Evolutionary conservation across 2,113 vertebrate genomes (phyloP).

Genomic region (Mastomys natalensis): DNA sequence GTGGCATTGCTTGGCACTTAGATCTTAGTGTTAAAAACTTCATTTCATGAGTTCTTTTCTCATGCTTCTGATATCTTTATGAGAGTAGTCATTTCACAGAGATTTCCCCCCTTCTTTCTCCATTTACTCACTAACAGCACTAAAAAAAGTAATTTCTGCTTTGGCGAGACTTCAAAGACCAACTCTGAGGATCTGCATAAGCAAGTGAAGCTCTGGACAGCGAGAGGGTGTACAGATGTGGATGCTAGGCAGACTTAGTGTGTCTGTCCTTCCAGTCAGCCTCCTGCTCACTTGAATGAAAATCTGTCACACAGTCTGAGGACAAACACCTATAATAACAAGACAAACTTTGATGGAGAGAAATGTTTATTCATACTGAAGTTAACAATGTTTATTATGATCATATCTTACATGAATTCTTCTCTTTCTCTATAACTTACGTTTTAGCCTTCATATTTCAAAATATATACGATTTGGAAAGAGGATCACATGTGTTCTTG

Average conservation of each 20-base stretch:
- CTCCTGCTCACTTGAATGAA: not conserved
- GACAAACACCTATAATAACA: conserved; percentile 3
- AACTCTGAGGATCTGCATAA: not conserved
- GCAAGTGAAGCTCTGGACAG: not conserved
- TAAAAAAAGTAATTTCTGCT: not conserved
- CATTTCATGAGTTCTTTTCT: not conserved
- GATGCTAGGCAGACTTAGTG: not conserved
- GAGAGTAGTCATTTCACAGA: not conserved
- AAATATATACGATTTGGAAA: conserved; percentile 8
- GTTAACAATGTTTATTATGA: not conserved
- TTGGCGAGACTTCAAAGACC: conserved; percentile 2
- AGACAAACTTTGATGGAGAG: not conserved
- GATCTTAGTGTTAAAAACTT: not conserved
- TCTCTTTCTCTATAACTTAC: conserved; percentile 13
- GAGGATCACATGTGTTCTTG: not conserved
- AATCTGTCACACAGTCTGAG: not conserved
- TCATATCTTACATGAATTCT: not conserved
- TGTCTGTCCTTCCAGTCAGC: not conserved
- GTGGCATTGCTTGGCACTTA: not conserved
- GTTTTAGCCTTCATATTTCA: not conserved
- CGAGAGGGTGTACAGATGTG: not conserved
- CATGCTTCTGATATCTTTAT: not conserved
- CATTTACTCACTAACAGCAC: not conserved
- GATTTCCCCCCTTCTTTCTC: not conserved
- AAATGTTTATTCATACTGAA: not conserved